Percentiles rank a stretch among this genome's conserved stretches.
Evolutionary conservation across 2,888 invertebrate species (phyloP).

Genomic region (Melanotus villosus): DNA sequence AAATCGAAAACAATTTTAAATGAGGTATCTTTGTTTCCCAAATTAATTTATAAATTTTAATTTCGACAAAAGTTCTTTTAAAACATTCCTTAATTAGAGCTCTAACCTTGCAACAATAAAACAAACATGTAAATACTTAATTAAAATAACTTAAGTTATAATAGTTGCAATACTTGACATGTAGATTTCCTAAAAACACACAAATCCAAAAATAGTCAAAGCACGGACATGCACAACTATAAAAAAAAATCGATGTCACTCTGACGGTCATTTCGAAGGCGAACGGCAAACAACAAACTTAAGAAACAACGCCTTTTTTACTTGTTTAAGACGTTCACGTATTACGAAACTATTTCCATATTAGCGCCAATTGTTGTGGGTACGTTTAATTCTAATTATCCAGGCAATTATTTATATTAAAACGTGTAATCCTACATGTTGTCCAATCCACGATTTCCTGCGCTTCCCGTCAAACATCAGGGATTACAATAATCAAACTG

Average conservation of each 20-base stretch:
- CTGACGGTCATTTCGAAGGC: neutral
- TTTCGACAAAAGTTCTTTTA: too few relatives aligned
- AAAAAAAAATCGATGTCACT: neutral
- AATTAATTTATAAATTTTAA: too few relatives aligned
- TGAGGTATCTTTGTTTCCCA: too few relatives aligned
- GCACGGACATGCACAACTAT: neutral
- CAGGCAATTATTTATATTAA: constrained; percentile 1
- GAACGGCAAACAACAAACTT: neutral
- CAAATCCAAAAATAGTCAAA: neutral
- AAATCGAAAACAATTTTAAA: too few relatives aligned
- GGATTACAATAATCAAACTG: neutral
- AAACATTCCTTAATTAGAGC: too few relatives aligned
- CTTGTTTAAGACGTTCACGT: neutral
- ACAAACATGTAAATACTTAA: too few relatives aligned
- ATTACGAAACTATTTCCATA: neutral
- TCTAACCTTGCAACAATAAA: too few relatives aligned
- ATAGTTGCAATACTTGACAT: too few relatives aligned
- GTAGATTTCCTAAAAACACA: too few relatives aligned
- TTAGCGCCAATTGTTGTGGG: constrained; percentile 5
- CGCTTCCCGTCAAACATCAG: constrained; percentile 14
- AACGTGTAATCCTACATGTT: neutral
- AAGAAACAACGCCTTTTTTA: neutral
- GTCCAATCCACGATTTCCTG: neutral
- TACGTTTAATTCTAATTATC: constrained; percentile 10
- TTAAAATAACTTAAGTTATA: too few relatives aligned